Evolutionary conservation across 1,140 invertebrate species (phyloP), one percentile per base, ranked within the genome.

Genomic region (Ceratina calcarata): DNA sequence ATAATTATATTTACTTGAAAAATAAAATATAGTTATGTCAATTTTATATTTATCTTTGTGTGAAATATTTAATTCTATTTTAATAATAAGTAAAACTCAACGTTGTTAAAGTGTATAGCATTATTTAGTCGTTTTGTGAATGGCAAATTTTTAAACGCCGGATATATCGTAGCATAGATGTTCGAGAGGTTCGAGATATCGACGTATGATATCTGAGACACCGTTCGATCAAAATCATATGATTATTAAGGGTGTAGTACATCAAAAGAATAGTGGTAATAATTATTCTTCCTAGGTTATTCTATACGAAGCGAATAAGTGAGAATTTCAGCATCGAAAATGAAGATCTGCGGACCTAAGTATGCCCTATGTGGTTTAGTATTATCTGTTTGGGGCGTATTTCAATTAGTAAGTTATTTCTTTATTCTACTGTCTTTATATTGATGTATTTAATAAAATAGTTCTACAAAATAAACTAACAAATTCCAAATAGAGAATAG

Each of bases 321-420:
- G 3, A 77, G 22, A n/a, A 58, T 32, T 57, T 69, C 78, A 13
- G 2, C 1, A 27, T 13, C 27, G 3, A 94, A 91, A 90, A 96
- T 97, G 96, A 95, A 96, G 87, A 93, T 97, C 84, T 97, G 97
- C 93, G 97, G 97, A n/a, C 97, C 97, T 69, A 98, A 98, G 94
- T 94, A 97, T 71, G 98, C 97, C 73, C 95, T 98, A 45, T 98
- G 97, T 90, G 97, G 97, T 64, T 92, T 98, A n/a, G 95, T 98
- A 64, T 93, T 98, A 77, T 98, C 97, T 88, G 95, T 96, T 32
- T 98, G 98, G 98, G 97, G 97, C 85, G 96, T 98, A 87, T 94
- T 98, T 71, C 97, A 98, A 94, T 93, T 98, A 94, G 97, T 98
- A 94, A 96, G 95, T 83, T 15, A 61, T 12, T 57, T 62, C 57